These are phyloP conservation scores for Pseudomyrmex pallidus DNA, from an alignment of 1,140 invertebrate genomes.

Conservation along the genomic window DNA sequence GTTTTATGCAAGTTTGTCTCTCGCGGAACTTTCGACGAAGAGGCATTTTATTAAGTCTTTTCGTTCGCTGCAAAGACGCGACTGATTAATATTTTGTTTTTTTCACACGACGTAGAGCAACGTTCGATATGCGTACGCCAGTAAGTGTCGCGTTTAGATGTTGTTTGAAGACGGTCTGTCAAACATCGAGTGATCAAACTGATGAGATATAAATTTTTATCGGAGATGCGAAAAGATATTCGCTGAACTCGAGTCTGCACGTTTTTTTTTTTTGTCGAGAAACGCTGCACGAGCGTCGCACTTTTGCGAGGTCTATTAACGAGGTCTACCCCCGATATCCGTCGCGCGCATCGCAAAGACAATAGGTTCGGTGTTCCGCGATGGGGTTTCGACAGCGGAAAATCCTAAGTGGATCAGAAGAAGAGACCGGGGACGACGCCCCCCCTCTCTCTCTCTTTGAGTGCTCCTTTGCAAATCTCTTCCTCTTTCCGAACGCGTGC, in stretches of 20 bases:
- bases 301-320: constrained; percentile 15
- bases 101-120: no score
- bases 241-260: neutral
- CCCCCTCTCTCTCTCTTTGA: neutral
- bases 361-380: constrained; percentile 28
- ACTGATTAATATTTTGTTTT: constrained; percentile 49
- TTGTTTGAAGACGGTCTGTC: no score
- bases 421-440: neutral
- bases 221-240: no score
- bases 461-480: constrained; percentile 47
- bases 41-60: constrained; percentile 37
- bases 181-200: no score
- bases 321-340: neutral
- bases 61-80: neutral
- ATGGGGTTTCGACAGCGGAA: constrained; percentile 36
- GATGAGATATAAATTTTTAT: no score
- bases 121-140: no score
- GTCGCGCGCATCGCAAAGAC: constrained; percentile 11
- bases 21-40: constrained; percentile 16
- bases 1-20: constrained; percentile 50
- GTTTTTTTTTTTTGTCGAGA: neutral
- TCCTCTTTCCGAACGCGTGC: constrained; percentile 38
- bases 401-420: constrained; percentile 50
- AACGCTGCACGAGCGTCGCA: neutral
- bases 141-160: no score